Conservation (phyloP, 2,888 invertebrate genomes). For the Chorisops tibialis region DNA sequence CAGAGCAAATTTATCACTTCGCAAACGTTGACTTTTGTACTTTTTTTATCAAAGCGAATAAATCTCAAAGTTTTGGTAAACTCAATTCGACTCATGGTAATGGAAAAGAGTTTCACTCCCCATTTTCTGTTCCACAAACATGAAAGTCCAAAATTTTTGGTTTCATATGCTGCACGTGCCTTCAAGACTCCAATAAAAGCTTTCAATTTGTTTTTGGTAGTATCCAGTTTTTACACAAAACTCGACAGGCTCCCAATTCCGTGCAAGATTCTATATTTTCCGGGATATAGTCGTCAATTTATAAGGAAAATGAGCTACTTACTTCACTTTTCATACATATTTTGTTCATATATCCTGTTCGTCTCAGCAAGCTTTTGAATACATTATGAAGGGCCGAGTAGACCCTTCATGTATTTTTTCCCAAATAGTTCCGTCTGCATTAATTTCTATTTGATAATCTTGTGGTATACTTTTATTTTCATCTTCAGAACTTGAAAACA, state of each 20-base stretch:
- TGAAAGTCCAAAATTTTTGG: not conserved
- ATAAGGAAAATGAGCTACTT: too few relatives aligned
- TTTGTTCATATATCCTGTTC: too few relatives aligned
- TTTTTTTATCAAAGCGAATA: not conserved
- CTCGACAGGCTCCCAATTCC: not conserved
- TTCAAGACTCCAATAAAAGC: not conserved
- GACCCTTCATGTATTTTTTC: too few relatives aligned
- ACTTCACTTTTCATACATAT: too few relatives aligned
- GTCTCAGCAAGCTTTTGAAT: too few relatives aligned
- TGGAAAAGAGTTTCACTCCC: not conserved
- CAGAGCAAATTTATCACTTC: not conserved
- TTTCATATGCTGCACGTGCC: not conserved
- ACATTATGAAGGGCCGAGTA: too few relatives aligned
- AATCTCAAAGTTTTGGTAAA: not conserved
- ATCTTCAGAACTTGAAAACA: too few relatives aligned
- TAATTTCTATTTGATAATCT: too few relatives aligned
- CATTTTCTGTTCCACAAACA: not conserved
- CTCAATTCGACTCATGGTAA: not conserved
- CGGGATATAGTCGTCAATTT: too few relatives aligned
- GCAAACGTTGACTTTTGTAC: not conserved
- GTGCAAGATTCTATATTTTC: not conserved
- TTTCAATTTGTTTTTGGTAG: not conserved
- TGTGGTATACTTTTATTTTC: too few relatives aligned
- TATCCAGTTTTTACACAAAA: not conserved
- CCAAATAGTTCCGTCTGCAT: too few relatives aligned